These are phyloP conservation scores for Sepioteuthis lessoniana DNA, from an alignment of 2,888 invertebrate species.

Conservation along the genomic window DNA sequence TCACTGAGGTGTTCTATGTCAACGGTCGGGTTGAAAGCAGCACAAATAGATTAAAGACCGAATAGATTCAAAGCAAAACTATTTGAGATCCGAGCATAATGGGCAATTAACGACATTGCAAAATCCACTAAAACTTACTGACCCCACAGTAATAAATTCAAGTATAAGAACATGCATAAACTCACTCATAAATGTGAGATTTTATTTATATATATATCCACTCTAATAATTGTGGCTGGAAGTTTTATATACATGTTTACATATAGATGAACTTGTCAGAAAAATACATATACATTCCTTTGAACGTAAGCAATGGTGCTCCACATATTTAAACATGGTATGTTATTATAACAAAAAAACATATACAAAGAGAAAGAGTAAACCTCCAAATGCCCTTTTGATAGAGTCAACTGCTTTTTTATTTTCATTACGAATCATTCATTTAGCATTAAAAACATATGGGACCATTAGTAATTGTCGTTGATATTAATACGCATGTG, in stretches of 20 bases:
- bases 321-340: no score
- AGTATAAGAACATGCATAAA: not conserved
- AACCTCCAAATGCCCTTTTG: not conserved
- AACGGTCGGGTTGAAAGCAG: not conserved
- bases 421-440: not conserved
- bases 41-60: not conserved
- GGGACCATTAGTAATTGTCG: not conserved
- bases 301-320: no score
- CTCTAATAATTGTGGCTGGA: not conserved
- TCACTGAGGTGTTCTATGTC: not conserved
- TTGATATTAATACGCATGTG: not conserved
- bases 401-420: not conserved
- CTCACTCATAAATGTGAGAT: not conserved
- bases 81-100: not conserved
- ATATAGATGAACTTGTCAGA: no score
- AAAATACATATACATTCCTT: no score
- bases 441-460: slow-evolving; percentile 6
- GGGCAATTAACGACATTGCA: not conserved
- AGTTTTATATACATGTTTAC: no score
- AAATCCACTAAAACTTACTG: not conserved
- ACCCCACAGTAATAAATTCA: not conserved
- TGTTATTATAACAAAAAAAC: not conserved
- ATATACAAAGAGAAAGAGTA: not conserved
- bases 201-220: not conserved
- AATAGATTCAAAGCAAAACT: not conserved